A percentile compares a stretch with the other conserved stretches of the same genome.
These are phyloP conservation scores for Notiomystis cincta DNA, from an alignment of 2,113 vertebrate species.

Conservation along the genomic window DNA sequence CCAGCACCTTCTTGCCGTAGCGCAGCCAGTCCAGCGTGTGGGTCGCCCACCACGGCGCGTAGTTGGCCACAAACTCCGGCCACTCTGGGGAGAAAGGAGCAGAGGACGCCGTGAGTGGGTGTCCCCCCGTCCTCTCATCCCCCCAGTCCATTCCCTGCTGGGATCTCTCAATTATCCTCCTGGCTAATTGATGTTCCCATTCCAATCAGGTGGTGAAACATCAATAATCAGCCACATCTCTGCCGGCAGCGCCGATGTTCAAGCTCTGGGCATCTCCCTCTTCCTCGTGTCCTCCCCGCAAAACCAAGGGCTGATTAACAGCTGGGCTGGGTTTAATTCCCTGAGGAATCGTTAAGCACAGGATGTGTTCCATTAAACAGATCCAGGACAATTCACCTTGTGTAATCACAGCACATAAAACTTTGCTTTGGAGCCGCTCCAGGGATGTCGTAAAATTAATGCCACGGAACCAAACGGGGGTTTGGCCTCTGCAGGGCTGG, in stretches of 20 bases:
- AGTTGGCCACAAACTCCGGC: slow-evolving; percentile 95
- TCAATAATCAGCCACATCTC: neutral
- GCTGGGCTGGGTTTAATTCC: slow-evolving; percentile 35
- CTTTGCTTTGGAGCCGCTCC: slow-evolving; percentile 73
- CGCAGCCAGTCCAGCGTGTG: slow-evolving; percentile 94
- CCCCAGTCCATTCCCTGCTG: rapidly evolving
- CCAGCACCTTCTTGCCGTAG: slow-evolving; percentile 85
- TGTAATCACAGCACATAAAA: slow-evolving; percentile 74
- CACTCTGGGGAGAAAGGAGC: slow-evolving; percentile 79
- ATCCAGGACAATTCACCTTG: slow-evolving; percentile 75
- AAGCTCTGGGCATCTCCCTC: neutral
- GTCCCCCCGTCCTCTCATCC: no score
- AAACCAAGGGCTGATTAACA: slow-evolving; percentile 54
- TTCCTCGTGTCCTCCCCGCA: neutral
- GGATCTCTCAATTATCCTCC: neutral
- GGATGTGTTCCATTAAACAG: slow-evolving; percentile 69
- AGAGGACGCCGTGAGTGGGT: rapidly evolving
- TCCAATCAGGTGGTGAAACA: neutral
- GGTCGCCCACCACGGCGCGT: slow-evolving; percentile 95
- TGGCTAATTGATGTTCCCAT: neutral
- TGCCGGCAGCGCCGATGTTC: rapidly evolving
- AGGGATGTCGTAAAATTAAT: slow-evolving; percentile 72
- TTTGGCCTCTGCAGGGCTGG: neutral
- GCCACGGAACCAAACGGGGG: slow-evolving; percentile 50
- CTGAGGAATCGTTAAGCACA: slow-evolving; percentile 51